These are phyloP conservation scores for Folsomia manolachei DNA, from an alignment of 2,888 invertebrate genomes.

Conservation along the genomic window DNA sequence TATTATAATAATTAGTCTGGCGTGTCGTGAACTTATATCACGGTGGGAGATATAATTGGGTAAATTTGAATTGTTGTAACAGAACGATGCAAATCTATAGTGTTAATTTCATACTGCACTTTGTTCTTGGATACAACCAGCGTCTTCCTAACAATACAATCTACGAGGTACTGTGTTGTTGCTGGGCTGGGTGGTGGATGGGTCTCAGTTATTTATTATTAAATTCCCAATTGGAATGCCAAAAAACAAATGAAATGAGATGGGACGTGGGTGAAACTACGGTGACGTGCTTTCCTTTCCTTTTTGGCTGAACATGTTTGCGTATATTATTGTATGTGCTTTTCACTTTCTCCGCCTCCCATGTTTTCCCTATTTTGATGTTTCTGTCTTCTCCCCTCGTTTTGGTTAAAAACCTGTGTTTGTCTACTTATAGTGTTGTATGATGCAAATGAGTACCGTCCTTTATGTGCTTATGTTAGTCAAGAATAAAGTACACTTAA, in stretches of 20 bases:
- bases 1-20: too few species aligned
- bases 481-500: neutral
- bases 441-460: neutral
- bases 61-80: too few species aligned
- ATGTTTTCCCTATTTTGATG: neutral
- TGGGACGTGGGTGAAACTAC: slow-evolving; percentile 35
- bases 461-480: neutral
- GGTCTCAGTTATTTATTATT: slow-evolving; percentile 46
- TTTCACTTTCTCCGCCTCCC: neutral
- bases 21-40: too few species aligned
- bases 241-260: slow-evolving; percentile 47
- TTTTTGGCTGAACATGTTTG: neutral
- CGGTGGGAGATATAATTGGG: too few species aligned
- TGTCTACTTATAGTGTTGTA: too few species aligned
- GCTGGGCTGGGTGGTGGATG: neutral
- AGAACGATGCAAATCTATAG: too few species aligned
- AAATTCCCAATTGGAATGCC: slow-evolving; percentile 49
- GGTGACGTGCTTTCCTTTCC: neutral
- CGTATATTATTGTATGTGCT: neutral
- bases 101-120: too few species aligned
- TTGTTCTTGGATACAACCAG: too few species aligned
- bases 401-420: neutral
- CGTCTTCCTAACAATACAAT: too few species aligned
- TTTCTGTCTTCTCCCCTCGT: neutral
- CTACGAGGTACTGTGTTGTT: too few species aligned